Evolutionary conservation across 2,888 invertebrate genomes (phyloP).

Genomic region (Malthinus seriepunctatus): DNA sequence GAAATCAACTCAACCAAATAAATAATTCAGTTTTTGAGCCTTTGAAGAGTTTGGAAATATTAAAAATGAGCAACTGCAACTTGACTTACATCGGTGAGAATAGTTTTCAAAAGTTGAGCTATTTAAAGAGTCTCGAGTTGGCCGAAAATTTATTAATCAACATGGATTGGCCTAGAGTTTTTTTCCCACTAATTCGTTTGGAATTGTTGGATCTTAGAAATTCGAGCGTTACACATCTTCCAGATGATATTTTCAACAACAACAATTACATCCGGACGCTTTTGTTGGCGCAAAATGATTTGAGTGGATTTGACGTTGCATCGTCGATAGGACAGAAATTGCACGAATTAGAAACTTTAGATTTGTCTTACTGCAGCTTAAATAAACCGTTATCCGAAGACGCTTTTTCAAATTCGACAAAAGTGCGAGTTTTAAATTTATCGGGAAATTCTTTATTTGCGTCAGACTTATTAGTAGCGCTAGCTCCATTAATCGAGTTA

Average conservation of each 20-base stretch:
- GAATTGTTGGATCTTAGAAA: slow-evolving; percentile 68
- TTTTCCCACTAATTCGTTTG: slow-evolving; percentile 63
- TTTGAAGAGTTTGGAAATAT: slow-evolving; percentile 65
- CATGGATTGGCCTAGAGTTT: slow-evolving; percentile 64
- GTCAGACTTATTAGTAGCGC: slow-evolving; percentile 66
- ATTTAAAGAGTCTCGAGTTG: slow-evolving; percentile 67
- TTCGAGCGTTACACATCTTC: slow-evolving; percentile 63
- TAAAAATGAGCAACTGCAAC: slow-evolving; percentile 69
- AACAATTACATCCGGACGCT: slow-evolving; percentile 67
- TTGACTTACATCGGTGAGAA: slow-evolving; percentile 61
- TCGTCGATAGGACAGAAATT: slow-evolving; percentile 67
- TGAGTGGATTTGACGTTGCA: slow-evolving; percentile 66
- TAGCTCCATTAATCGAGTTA: slow-evolving; percentile 66
- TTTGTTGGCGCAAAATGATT: slow-evolving; percentile 67
- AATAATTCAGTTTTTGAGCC: slow-evolving; percentile 65
- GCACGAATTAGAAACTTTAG: slow-evolving; percentile 66
- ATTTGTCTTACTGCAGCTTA: slow-evolving; percentile 70
- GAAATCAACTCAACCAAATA: slow-evolving; percentile 65
- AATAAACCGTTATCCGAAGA: slow-evolving; percentile 69
- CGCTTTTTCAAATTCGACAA: slow-evolving; percentile 69
- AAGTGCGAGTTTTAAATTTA: slow-evolving; percentile 65
- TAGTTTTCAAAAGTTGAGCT: slow-evolving; percentile 62
- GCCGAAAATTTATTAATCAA: slow-evolving; percentile 62
- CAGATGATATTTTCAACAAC: slow-evolving; percentile 67
- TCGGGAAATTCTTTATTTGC: slow-evolving; percentile 72